Evolutionary conservation across 1,140 invertebrate species (phyloP), one percentile per base, ranked within the genome.

Genomic region (Diploscapter pachys): DNA sequence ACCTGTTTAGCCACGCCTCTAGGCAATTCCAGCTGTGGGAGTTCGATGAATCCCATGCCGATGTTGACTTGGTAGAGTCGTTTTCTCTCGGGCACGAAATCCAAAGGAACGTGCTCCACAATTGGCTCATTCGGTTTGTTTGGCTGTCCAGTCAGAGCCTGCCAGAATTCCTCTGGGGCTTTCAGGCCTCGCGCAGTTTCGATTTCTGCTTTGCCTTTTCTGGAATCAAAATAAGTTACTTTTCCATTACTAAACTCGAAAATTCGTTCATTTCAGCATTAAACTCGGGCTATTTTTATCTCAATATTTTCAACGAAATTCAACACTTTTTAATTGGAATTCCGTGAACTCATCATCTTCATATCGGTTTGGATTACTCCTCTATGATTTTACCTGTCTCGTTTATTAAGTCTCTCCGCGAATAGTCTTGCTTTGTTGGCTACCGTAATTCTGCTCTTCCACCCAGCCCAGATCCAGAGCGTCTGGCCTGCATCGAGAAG

Each of bases 391-490:
- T 31, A 31, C 31, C 96, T 88, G 87, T 99, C 97, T 86, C 96
- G 94, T 88, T 99, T 99, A 86, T 98, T 99, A 56, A 99, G 95
- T 87, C 98, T 98, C 86, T 98, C 97, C 3, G 95, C 93, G 88
- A 98, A 91, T 3, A 99, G 87, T 68, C 96, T 73, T 5, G 81
- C 81, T 76, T 85, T 85, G 59, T 79, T 82, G 5, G 83, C 73
- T 54, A 80, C 72, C 2, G 78, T 81, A n/a, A 78, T 82, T 82
- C 96, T 98, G 0, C 94, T 91, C 82, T 91, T 92, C 77, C 91
- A 92, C 8, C 97, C 90, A 85, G 91, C 91, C 95, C 96, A 98
- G 73, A 98, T 89, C 86, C 91, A 96, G 76, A 98, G 92, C 81
- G 90, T 91, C 64, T 91, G 90, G 5, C 94, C 94, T 69, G 89